phyloP scores from a whole-genome alignment of 2,888 invertebrate species.

The Gibbula magus region DNA sequence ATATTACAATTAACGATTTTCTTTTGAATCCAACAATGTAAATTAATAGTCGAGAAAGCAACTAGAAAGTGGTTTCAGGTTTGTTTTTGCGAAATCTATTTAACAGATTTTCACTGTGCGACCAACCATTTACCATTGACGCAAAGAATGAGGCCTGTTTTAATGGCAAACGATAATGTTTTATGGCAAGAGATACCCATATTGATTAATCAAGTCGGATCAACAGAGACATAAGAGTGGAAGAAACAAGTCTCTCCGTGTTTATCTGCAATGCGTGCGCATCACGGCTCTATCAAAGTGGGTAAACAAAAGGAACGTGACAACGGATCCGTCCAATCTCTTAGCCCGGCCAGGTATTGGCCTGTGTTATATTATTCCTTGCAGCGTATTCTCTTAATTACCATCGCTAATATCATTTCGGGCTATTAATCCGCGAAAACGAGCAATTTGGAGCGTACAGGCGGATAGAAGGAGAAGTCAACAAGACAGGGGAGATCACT shows the following conservation, averaged over 20 bases:
- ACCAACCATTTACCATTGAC: background rate
- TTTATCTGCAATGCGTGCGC: background rate
- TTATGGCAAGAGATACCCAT: background rate
- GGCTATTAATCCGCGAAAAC: background rate
- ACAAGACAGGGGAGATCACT: background rate
- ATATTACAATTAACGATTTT: constrained; percentile 4
- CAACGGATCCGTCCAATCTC: background rate
- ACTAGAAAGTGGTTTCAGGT: background rate
- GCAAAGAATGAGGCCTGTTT: background rate
- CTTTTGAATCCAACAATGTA: constrained; percentile 1
- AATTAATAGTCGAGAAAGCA: constrained; percentile 7
- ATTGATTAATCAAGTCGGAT: background rate
- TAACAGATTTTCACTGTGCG: background rate
- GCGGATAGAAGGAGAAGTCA: background rate
- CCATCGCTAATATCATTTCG: background rate
- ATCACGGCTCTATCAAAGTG: background rate
- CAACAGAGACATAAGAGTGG: background rate
- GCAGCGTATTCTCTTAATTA: background rate
- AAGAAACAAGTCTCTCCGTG: background rate
- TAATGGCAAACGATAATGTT: constrained; percentile 5
- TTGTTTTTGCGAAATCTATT: background rate
- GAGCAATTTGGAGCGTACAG: background rate
- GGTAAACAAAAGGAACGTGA: background rate
- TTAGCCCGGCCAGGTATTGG: background rate
- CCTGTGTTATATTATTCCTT: background rate